Base-by-base conservation (phyloP, 2,797 vertebrate species). In the Peromyscus nudipes region DNA sequence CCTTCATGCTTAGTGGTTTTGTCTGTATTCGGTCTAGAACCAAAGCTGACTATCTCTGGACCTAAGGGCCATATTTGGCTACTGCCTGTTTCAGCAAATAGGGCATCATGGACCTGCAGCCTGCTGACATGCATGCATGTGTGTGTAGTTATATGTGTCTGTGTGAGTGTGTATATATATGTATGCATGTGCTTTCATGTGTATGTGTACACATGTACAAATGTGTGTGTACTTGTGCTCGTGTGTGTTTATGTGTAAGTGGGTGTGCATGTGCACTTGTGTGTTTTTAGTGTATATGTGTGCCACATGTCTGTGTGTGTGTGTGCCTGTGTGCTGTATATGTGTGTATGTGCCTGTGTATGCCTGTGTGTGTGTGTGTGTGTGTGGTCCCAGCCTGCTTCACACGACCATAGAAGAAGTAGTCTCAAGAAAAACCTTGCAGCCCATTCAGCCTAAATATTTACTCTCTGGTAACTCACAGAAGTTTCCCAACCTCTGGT, bases 381-480 rank as follows among this genome's bases (percentile, higher is more conserved):
- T 31, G 92, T 82, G 80, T 77, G 88, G 80, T 89, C 87, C 3
- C 21, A 7, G 46, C 62, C 75, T 76, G 29, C 49, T 88, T 69
- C 60, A 46, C 69, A 34, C 16, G 2, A 25, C 27, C 23, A 25
- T 17, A 25, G 76, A 67, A 87, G 14, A 13, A 88, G 8, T 3
- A 6, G 43, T 52, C 16, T 43, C 21, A 11, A 13, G 6, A 91
- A 46, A 65, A 73, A 60, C 8, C 10, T 14, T 43, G 19, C 10
- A 27, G 67, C 29, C 64, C 21, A 11, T 2, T 40, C 82, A 90
- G 89, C 46, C 89, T 82, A 83, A 94, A 60, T 91, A 91, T 90
- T 94, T 91, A 91, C 55, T 46, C 17, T 55, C 52, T 55, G 10
- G 23, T 67, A 60, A 49, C 71, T 89, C 12, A 64, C 21, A 49